Percentiles rank a stretch among this genome's conserved stretches.
These are phyloP conservation scores for Alcis repandata DNA, from an alignment of 2,888 invertebrate genomes.

Conservation along the genomic window DNA sequence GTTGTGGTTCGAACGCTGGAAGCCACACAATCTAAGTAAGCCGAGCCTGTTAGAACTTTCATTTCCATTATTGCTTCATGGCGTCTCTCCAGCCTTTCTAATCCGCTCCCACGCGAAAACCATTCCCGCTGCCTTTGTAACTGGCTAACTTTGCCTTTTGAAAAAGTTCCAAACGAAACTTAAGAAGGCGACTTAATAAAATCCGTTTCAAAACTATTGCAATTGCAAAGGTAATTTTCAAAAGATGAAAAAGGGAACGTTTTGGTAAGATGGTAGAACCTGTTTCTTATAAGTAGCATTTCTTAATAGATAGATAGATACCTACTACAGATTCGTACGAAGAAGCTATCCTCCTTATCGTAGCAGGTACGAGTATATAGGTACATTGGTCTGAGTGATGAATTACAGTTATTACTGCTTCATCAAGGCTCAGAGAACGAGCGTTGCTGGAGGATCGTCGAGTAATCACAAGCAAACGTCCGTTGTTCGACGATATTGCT, in stretches of 20 bases:
- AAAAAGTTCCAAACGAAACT: slow-evolving; percentile 66
- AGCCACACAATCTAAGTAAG: slow-evolving; percentile 77
- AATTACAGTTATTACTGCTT: slow-evolving; percentile 30
- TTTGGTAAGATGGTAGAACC: background rate
- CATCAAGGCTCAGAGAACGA: slow-evolving; percentile 11
- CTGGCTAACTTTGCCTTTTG: slow-evolving; percentile 63
- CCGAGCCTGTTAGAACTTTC: slow-evolving; percentile 73
- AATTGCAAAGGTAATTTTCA: slow-evolving; percentile 20
- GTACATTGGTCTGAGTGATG: slow-evolving; percentile 14
- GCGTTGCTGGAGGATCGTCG: slow-evolving; percentile 24
- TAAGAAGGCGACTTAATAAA: slow-evolving; percentile 57
- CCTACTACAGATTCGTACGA: background rate
- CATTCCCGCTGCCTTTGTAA: slow-evolving; percentile 62
- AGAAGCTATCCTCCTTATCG: background rate
- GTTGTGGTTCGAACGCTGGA: slow-evolving; percentile 71
- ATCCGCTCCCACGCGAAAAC: slow-evolving; percentile 67
- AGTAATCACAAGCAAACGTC: slow-evolving; percentile 43
- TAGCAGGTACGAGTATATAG: background rate
- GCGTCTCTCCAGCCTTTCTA: slow-evolving; percentile 63
- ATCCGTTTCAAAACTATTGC: slow-evolving; percentile 51
- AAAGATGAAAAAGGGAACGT: slow-evolving; percentile 12
- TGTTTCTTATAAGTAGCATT: slow-evolving; percentile 1
- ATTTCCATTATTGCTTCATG: slow-evolving; percentile 72
- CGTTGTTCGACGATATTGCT: slow-evolving; percentile 41
- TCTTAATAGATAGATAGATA: background rate